Conservation (phyloP, 2,113 vertebrate genomes). For the Megaceryle torquata region DNA sequence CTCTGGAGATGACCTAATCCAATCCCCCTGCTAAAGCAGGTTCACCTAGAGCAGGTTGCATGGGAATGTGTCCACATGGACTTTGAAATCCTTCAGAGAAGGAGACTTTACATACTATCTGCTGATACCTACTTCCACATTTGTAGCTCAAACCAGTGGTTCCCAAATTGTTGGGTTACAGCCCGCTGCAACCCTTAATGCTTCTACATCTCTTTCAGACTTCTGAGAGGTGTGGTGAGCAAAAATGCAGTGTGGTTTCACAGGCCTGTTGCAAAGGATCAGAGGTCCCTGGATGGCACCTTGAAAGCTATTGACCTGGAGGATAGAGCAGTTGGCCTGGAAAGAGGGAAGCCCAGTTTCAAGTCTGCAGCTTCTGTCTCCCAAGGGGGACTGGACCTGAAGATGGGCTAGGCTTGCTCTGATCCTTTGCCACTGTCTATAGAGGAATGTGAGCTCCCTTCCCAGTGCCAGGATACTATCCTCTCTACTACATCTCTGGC, state of each 20-base stretch:
- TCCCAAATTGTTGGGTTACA: not conserved
- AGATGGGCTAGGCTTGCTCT: not conserved
- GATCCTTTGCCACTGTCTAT: not conserved
- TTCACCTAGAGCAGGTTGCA: not conserved
- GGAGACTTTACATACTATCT: not conserved
- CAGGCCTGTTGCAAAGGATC: not conserved
- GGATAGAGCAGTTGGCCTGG: not conserved
- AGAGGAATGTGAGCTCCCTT: not conserved
- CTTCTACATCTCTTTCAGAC: not conserved
- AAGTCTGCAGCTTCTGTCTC: not conserved
- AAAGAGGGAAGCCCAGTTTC: not conserved
- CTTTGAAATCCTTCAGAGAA: not conserved
- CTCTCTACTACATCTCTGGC: not conserved
- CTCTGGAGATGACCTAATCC: not conserved
- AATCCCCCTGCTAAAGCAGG: not conserved
- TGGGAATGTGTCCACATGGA: not conserved
- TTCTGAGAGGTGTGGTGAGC: not conserved
- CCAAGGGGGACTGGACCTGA: not conserved
- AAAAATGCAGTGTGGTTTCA: not conserved
- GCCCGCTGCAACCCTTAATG: not conserved
- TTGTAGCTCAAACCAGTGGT: not conserved
- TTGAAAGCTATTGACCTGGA: not conserved
- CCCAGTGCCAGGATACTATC: not conserved
- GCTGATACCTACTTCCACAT: not conserved
- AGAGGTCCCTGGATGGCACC: not conserved